Evolutionary conservation across 2,888 invertebrate species (phyloP).

Genomic region (Aphrophora alni): DNA sequence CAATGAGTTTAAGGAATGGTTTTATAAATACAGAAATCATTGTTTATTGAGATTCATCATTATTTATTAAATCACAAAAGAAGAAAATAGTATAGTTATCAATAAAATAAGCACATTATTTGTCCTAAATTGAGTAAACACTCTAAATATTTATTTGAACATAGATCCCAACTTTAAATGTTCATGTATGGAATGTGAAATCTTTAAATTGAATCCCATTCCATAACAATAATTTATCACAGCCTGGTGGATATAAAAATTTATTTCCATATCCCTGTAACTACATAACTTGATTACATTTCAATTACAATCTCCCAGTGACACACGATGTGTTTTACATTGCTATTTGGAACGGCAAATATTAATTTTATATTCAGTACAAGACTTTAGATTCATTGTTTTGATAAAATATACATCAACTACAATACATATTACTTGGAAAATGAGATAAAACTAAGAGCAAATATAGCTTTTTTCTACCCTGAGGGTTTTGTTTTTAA

Average conservation of each 20-base stretch:
- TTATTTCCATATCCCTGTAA: background rate
- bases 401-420: too few relatives aligned
- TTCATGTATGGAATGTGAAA: background rate
- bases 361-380: background rate
- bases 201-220: background rate
- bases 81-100: too few relatives aligned
- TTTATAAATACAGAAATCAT: too few relatives aligned
- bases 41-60: too few relatives aligned
- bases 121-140: background rate
- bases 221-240: background rate
- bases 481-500: too few relatives aligned
- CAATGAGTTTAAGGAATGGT: too few relatives aligned
- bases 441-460: too few relatives aligned
- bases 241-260: background rate
- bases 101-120: background rate
- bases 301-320: background rate
- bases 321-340: background rate
- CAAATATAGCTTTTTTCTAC: too few relatives aligned
- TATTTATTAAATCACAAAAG: too few relatives aligned
- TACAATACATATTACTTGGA: too few relatives aligned
- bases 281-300: background rate
- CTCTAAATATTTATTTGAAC: background rate
- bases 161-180: background rate
- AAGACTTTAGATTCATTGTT: too few relatives aligned
- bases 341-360: background rate